phyloP scores from a whole-genome alignment of 2,113 vertebrate genomes.

The Stigmatopora nigra region DNA sequence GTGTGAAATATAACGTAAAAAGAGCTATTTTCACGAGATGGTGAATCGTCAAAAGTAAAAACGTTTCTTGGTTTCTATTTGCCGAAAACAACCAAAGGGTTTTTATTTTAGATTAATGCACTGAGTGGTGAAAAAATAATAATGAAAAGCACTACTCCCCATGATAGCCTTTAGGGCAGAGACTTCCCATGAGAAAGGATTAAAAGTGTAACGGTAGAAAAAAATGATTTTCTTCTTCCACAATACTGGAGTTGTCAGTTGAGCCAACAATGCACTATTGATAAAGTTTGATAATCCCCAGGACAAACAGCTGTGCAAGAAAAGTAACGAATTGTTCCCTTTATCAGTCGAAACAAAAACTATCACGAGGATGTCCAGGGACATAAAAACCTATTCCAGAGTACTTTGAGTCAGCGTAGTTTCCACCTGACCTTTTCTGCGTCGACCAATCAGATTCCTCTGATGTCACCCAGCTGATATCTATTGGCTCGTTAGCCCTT shows the following conservation, averaged over 20 bases:
- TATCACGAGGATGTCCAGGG: constrained; percentile 24
- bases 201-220: constrained; percentile 35
- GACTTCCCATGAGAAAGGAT: constrained; percentile 25
- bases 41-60: constrained; percentile 14
- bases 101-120: constrained; percentile 46
- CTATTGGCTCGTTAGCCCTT: no score
- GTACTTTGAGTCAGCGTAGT: background rate
- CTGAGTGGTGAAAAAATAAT: constrained; percentile 4
- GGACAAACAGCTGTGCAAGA: constrained; percentile 61
- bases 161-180: constrained; percentile 33
- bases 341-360: constrained; percentile 34
- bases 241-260: constrained; percentile 54
- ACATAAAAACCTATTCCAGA: constrained; percentile 31
- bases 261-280: constrained; percentile 64
- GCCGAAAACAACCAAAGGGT: constrained; percentile 18
- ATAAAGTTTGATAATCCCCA: constrained; percentile 53
- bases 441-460: no score
- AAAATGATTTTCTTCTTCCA: constrained; percentile 52
- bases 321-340: constrained; percentile 38
- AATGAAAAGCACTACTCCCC: constrained; percentile 22
- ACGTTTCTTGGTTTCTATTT: constrained; percentile 33
- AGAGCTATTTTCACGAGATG: constrained; percentile 11
- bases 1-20: constrained; percentile 6
- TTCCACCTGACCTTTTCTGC: no score
- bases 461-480: no score